These are phyloP conservation scores for Orthonevra nobilis DNA, from an alignment of 2,888 invertebrate species.

Conservation along the genomic window DNA sequence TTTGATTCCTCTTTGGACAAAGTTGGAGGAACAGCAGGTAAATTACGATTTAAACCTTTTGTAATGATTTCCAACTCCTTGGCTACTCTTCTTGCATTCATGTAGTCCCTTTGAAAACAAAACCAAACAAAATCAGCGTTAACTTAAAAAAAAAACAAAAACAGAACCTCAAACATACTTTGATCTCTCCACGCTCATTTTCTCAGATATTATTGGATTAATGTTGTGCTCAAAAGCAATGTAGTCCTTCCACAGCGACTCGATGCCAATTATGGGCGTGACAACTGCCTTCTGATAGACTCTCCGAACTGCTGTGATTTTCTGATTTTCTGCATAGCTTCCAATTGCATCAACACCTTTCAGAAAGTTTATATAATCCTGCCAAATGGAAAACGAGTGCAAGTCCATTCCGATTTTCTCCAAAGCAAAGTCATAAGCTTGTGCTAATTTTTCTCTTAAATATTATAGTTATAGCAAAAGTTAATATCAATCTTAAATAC, in stretches of 20 bases:
- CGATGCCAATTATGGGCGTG: slow-evolving; percentile 98
- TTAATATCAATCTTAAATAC: no score
- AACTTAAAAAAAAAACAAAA: no score
- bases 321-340: slow-evolving; percentile 99
- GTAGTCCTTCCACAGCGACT: slow-evolving; percentile 98
- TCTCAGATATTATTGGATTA: slow-evolving; percentile 90
- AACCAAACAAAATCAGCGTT: no score
- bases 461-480: not conserved
- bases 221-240: slow-evolving; percentile 97
- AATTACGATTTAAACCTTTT: slow-evolving; percentile 95
- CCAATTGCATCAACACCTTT: slow-evolving; percentile 98
- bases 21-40: slow-evolving; percentile 97
- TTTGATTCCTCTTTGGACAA: slow-evolving; percentile 93
- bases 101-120: slow-evolving; percentile 92
- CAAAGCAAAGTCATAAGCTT: slow-evolving; percentile 99
- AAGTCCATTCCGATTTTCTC: slow-evolving; percentile 99
- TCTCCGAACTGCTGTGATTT: slow-evolving; percentile 98
- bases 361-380: slow-evolving; percentile 97
- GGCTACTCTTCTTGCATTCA: slow-evolving; percentile 97
- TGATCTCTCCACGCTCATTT: slow-evolving; percentile 97
- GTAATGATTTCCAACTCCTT: slow-evolving; percentile 98
- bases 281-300: slow-evolving; percentile 97
- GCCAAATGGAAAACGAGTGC: slow-evolving; percentile 97
- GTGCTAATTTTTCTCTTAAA: slow-evolving; percentile 98
- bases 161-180: slow-evolving; percentile 73